These are phyloP conservation scores for Melanotaenia maccullochi DNA, from an alignment of 2,797 vertebrate genomes.

Conservation along the genomic window DNA sequence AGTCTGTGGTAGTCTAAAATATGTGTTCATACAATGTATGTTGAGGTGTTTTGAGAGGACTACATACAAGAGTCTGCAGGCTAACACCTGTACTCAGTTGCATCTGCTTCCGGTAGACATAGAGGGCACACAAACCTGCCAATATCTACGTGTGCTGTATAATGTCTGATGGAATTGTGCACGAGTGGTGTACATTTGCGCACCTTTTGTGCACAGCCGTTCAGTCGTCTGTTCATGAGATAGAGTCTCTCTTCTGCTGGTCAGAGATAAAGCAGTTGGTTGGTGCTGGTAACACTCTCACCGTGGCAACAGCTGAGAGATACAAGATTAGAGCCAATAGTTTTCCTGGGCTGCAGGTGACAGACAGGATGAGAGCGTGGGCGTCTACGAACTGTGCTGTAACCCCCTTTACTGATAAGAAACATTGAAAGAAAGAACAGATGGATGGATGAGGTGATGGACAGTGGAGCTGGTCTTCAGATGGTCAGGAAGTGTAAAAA, in stretches of 20 bases:
- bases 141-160: background rate
- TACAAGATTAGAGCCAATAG: constrained; percentile 76
- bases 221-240: constrained; percentile 33
- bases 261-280: constrained; percentile 75
- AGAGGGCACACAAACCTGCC: constrained; percentile 4
- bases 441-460: constrained; percentile 40
- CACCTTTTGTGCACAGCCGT: constrained; percentile 37
- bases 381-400: constrained; percentile 35
- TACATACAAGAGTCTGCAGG: constrained; percentile 18
- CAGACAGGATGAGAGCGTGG: constrained; percentile 43
- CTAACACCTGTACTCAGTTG: constrained; percentile 21
- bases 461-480: constrained; percentile 14
- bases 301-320: constrained; percentile 70
- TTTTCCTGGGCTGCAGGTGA: constrained; percentile 60
- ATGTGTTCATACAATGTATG: background rate
- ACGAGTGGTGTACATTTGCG: constrained; percentile 16
- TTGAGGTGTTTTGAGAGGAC: constrained; percentile 18
- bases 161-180: constrained; percentile 8
- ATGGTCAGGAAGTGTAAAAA: constrained; percentile 14
- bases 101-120: constrained; percentile 30
- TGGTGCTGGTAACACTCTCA: constrained; percentile 60
- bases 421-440: constrained; percentile 30
- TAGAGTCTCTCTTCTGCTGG: constrained; percentile 65
- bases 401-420: constrained; percentile 55
- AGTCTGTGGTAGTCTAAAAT: constrained; percentile 6